phyloP scores from a whole-genome alignment of 2,888 invertebrate genomes.

The Drosophila antonietae region DNA sequence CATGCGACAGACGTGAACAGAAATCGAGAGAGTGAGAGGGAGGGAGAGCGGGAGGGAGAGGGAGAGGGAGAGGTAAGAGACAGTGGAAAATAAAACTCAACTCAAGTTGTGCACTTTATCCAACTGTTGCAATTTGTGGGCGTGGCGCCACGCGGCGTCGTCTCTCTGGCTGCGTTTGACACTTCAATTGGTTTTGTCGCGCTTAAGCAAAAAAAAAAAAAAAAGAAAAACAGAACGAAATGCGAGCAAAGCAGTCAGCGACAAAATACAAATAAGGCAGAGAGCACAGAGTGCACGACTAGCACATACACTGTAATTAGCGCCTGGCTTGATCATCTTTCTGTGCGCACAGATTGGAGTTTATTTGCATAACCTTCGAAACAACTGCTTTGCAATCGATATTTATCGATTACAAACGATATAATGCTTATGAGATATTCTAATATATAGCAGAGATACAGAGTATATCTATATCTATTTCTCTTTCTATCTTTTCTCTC shows the following conservation, averaged over 20 bases:
- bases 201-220: slow-evolving; percentile 17
- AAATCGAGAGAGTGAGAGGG: neutral
- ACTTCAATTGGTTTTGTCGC: slow-evolving; percentile 75
- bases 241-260: slow-evolving; percentile 23
- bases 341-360: too few species aligned
- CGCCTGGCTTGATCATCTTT: neutral
- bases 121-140: slow-evolving; percentile 69
- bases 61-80: too few species aligned
- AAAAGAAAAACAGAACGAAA: slow-evolving; percentile 11
- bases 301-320: neutral
- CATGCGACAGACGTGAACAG: slow-evolving; percentile 8
- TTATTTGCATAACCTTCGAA: too few species aligned
- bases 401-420: neutral
- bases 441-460: neutral
- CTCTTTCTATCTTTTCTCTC: neutral
- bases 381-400: neutral
- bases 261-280: slow-evolving; percentile 3
- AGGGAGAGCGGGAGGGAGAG: too few species aligned
- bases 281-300: neutral
- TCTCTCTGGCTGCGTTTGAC: slow-evolving; percentile 61
- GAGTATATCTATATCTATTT: neutral
- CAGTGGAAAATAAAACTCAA: neutral
- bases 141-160: slow-evolving; percentile 72
- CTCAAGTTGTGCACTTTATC: slow-evolving; percentile 69
- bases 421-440: too few species aligned